phyloP scores from a whole-genome alignment of 2,113 vertebrate species.

The Odontesthes bonariensis region DNA sequence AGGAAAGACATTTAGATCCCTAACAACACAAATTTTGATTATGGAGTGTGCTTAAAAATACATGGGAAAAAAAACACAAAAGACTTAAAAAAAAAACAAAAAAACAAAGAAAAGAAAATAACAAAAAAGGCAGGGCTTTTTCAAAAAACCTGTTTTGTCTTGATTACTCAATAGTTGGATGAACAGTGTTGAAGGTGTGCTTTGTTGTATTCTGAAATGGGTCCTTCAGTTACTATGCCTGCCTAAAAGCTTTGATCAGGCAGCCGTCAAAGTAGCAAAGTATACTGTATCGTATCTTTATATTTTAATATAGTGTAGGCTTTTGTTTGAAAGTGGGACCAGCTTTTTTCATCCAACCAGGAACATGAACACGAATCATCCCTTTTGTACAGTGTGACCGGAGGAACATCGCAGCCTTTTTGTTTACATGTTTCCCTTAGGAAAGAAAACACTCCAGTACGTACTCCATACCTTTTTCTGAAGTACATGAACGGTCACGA shows the following conservation, averaged over 20 bases:
- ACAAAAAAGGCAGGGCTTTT: slow-evolving; percentile 52
- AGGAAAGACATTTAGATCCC: slow-evolving; percentile 69
- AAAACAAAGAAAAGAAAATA: slow-evolving; percentile 12
- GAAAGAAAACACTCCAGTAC: slow-evolving; percentile 45
- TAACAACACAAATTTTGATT: slow-evolving; percentile 71
- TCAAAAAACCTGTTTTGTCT: slow-evolving; percentile 59
- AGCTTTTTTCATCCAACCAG: slow-evolving; percentile 68
- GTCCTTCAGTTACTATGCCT: slow-evolving; percentile 63
- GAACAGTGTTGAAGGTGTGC: slow-evolving; percentile 70
- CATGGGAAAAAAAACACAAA: background rate
- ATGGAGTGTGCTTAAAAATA: slow-evolving; percentile 56
- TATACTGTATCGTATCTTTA: slow-evolving; percentile 73
- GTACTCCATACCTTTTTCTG: slow-evolving; percentile 32
- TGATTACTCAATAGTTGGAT: slow-evolving; percentile 65
- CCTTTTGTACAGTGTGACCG: slow-evolving; percentile 65
- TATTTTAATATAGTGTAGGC: slow-evolving; percentile 74
- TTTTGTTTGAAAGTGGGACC: slow-evolving; percentile 73
- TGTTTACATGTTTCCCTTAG: slow-evolving; percentile 69
- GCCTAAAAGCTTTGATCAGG: slow-evolving; percentile 67
- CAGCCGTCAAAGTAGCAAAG: slow-evolving; percentile 77
- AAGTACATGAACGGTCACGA: slow-evolving; percentile 42
- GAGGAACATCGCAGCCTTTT: slow-evolving; percentile 64
- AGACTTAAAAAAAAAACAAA: background rate
- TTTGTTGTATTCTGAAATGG: slow-evolving; percentile 71
- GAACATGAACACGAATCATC: slow-evolving; percentile 51